Conservation (phyloP, 2,888 invertebrate genomes). For the Apamea crenata region DNA sequence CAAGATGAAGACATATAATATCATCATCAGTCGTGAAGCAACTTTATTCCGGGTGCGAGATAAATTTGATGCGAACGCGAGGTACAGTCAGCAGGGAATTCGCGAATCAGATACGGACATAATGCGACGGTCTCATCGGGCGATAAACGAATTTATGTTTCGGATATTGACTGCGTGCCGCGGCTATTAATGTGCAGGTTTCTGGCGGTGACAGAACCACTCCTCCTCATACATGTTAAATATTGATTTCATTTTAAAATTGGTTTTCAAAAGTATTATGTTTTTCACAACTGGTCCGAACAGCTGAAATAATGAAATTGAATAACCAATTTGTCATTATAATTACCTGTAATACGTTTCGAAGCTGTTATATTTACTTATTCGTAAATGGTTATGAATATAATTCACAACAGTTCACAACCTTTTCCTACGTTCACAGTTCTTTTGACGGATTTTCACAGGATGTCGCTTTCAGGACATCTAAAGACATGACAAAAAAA, state of each 20-base stretch:
- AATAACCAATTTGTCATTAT: constrained; percentile 20
- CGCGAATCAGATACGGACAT: constrained; percentile 70
- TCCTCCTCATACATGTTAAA: constrained; percentile 32
- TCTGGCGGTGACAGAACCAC: constrained; percentile 45
- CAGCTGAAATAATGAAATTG: constrained; percentile 21
- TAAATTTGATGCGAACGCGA: constrained; percentile 67
- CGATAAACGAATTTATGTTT: constrained; percentile 74
- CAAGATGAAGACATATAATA: constrained; percentile 71
- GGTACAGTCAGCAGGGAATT: constrained; percentile 69
- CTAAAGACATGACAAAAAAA: constrained; percentile 40
- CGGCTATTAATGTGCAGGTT: constrained; percentile 45
- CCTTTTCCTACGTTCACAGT: constrained; percentile 12
- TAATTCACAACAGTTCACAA: constrained; percentile 26
- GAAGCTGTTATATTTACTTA: constrained; percentile 3
- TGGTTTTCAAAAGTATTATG: constrained; percentile 3
- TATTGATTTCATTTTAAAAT: constrained; percentile 34
- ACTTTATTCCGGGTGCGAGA: constrained; percentile 68
- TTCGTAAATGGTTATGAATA: not conserved
- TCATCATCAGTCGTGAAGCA: constrained; percentile 69
- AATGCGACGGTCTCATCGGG: constrained; percentile 67
- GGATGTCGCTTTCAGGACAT: constrained; percentile 18
- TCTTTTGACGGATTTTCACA: constrained; percentile 24
- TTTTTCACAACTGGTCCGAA: constrained; percentile 4
- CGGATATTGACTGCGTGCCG: constrained; percentile 71
- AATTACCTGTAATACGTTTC: constrained; percentile 15